Conservation (phyloP, 2,888 invertebrate species). For the Pandemis heparana region DNA sequence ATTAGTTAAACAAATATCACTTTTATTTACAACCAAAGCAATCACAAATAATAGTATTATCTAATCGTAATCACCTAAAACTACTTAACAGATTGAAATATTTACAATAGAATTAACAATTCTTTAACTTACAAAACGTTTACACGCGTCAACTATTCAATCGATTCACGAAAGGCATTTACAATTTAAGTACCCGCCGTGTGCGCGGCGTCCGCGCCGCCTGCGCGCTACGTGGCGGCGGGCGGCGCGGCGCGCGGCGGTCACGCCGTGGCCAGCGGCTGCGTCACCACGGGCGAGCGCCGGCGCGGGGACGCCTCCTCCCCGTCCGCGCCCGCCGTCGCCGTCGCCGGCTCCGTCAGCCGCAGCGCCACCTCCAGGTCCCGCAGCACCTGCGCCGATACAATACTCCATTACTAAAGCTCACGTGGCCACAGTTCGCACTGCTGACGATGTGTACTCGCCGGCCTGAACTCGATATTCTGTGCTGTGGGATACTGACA, state of each 20-base stretch:
- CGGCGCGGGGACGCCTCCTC: constrained; percentile 78
- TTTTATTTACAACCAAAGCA: constrained; percentile 85
- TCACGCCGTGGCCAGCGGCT: constrained; percentile 77
- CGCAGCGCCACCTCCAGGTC: constrained; percentile 95
- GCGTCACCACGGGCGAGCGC: constrained; percentile 84
- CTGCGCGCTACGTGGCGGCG: constrained; percentile 43
- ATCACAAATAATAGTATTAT: constrained; percentile 82
- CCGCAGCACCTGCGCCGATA: constrained; percentile 87
- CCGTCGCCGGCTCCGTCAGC: constrained; percentile 80
- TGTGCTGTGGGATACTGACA: no score
- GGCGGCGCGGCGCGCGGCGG: constrained; percentile 86
- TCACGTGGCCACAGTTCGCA: no score
- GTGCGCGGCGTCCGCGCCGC: constrained; percentile 69
- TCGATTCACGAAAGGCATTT: constrained; percentile 52
- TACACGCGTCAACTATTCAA: constrained; percentile 51
- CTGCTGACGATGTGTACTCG: no score
- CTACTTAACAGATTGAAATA: constrained; percentile 85
- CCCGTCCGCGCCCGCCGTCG: constrained; percentile 67
- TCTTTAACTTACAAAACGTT: constrained; percentile 61
- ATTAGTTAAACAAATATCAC: constrained; percentile 86
- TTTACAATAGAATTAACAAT: constrained; percentile 84
- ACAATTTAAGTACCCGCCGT: constrained; percentile 45
- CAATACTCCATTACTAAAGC: neutral
- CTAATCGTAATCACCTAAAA: constrained; percentile 83
- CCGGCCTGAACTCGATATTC: no score